Base-by-base conservation (phyloP, 2,113 vertebrate species). In the Accipiter virgatus region DNA sequence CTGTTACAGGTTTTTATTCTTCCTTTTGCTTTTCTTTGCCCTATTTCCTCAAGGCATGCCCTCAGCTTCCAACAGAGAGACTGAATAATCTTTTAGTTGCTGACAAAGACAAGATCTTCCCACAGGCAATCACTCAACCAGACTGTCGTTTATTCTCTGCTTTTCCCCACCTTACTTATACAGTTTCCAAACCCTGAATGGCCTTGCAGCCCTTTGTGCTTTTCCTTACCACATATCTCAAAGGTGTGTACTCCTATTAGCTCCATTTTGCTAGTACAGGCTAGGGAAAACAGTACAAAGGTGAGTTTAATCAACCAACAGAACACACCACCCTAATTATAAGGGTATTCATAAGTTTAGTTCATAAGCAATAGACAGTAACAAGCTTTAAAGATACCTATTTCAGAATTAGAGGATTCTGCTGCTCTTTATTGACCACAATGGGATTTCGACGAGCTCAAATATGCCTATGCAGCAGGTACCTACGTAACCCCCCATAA, bases 81-180 rank as follows among this genome's bases (percentile, higher is more conserved):
- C 7, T 26, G 32, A 81, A 86, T 58, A 53, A 86, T 81, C 36
- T 93, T 90, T 63, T 11, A 77, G 26, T 13, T 78, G 23, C 52
- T 89, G 52, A 97, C 71, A 96, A 90, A 86, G 90, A 96, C 48
- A 87, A 95, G 72, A 89, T 45, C 29, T 96, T 93, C 88, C 92
- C 94, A 93, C 7, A 86, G 86, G 38, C 81, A 94, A 91, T 87
- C 72, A 86, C 92, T 95, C 90, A 95, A 86, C 15, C 74, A 87
- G 92, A 95, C 80, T 93, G 45, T 91, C 13, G 92, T 79, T 96
- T 93, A 88, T 38, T 45, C 86, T 91, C 81, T 88, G 81, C 45
- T 88, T 93, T 75, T 45, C 63, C 73, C 55, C 42, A 87, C 89
- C 93, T 96, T 65, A 34, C 45, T 68, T 16, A 25, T 0, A 38